Evolutionary conservation across 2,797 vertebrate species (phyloP).

Genomic region (Hybognathus amarus): DNA sequence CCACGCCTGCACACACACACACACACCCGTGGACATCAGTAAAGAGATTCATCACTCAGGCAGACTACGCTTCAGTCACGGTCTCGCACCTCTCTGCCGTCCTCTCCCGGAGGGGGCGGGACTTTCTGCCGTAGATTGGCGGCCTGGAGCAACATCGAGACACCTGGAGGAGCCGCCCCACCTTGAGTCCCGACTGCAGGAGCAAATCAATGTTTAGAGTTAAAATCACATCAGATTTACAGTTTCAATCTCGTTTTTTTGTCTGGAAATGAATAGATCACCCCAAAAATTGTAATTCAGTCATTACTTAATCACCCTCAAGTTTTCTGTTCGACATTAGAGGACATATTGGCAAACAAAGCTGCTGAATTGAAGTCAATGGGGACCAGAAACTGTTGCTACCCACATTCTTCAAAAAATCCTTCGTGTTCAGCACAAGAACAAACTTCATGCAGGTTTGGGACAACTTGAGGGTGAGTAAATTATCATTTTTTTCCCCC

Average conservation of each 20-base stretch:
- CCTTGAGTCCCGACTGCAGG: slow-evolving; percentile 69
- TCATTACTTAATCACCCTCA: no score
- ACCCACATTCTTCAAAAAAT: neutral
- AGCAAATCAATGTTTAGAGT: neutral
- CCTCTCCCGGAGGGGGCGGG: slow-evolving; percentile 88
- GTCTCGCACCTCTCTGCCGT: slow-evolving; percentile 81
- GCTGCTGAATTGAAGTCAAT: neutral
- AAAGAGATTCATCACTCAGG: no score
- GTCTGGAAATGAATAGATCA: neutral
- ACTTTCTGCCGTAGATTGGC: slow-evolving; percentile 76
- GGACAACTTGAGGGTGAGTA: neutral
- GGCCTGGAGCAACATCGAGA: slow-evolving; percentile 75
- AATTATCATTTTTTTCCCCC: no score
- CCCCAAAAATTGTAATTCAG: neutral
- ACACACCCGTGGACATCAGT: neutral
- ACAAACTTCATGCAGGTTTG: neutral
- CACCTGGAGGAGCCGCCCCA: slow-evolving; percentile 80
- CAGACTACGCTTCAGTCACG: no score
- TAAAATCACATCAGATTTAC: neutral
- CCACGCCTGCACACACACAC: slow-evolving; percentile 65
- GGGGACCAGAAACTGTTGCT: neutral
- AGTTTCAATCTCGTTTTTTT: neutral
- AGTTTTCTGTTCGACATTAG: neutral
- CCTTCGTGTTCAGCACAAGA: neutral
- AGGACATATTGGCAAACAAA: neutral